Evolutionary conservation across 2,888 invertebrate genomes (phyloP).

Genomic region (Sesamia inferens): DNA sequence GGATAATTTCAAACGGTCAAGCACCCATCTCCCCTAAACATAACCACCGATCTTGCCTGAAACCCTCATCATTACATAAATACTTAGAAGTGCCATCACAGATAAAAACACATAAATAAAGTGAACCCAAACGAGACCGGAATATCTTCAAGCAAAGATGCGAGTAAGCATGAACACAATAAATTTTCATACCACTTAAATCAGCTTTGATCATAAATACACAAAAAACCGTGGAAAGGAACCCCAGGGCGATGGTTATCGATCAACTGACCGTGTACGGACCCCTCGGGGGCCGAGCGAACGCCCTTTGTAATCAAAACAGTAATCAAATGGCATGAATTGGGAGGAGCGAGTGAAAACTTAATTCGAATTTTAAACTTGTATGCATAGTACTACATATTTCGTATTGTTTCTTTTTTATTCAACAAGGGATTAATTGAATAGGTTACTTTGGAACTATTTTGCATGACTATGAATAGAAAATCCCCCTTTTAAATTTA

Average conservation of each 20-base stretch:
- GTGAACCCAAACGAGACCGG: conserved; percentile 42
- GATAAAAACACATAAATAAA: conserved; percentile 52
- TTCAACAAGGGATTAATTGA: conserved; percentile 69
- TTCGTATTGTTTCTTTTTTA: conserved; percentile 68
- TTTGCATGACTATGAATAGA: conserved; percentile 63
- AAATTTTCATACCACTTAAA: conserved; percentile 66
- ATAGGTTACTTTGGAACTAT: conserved; percentile 65
- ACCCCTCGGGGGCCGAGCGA: conserved; percentile 71
- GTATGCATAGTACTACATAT: conserved; percentile 66
- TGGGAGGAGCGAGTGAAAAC: conserved; percentile 78
- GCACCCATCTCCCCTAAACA: conserved; percentile 35
- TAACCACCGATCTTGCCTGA: conserved; percentile 15
- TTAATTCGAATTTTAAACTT: conserved; percentile 85
- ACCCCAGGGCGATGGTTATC: conserved; percentile 77
- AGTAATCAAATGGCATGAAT: conserved; percentile 86
- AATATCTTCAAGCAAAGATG: conserved; percentile 59
- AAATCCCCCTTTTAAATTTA: conserved; percentile 58
- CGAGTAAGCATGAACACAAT: conserved; percentile 59
- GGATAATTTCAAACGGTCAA: conserved; percentile 34
- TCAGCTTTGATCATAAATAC: conserved; percentile 67
- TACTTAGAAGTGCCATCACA: conserved; percentile 36
- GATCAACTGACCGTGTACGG: conserved; percentile 81
- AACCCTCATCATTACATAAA: conserved; percentile 40
- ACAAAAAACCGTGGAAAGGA: conserved; percentile 71
- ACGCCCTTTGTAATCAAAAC: conserved; percentile 85